These are phyloP conservation scores for Pterobdella sp. DNA, from an alignment of 2,888 invertebrate genomes.

Conservation along the genomic window DNA sequence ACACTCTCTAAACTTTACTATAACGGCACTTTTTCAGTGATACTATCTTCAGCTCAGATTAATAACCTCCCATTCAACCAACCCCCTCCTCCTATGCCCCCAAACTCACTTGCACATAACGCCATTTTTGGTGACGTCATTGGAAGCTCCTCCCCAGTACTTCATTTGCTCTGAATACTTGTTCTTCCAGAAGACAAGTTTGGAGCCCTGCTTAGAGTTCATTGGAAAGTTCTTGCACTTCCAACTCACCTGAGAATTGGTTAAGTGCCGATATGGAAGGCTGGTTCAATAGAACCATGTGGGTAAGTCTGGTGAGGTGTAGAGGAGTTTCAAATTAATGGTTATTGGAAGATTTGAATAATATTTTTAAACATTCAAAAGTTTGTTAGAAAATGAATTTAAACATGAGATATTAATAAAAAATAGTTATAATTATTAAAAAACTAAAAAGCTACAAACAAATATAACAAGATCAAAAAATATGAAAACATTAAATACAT, in stretches of 20 bases:
- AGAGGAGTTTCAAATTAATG: too few species aligned
- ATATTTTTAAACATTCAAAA: too few species aligned
- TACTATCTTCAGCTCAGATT: neutral
- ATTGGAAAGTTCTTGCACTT: constrained; percentile 26
- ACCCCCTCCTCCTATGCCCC: neutral
- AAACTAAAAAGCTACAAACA: too few species aligned
- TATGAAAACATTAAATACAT: constrained; percentile 8
- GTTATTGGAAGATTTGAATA: too few species aligned
- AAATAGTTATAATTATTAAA: too few species aligned
- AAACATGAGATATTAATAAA: too few species aligned
- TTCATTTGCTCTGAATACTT: constrained; percentile 29
- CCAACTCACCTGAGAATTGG: constrained; percentile 21
- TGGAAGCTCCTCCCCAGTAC: constrained; percentile 34
- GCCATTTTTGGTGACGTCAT: constrained; percentile 8
- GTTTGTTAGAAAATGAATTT: too few species aligned
- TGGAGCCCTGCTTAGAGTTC: constrained; percentile 6
- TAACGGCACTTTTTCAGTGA: neutral
- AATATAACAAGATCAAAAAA: too few species aligned
- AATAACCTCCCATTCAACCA: neutral
- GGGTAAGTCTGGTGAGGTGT: too few species aligned
- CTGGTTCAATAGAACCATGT: too few species aligned
- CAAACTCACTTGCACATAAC: neutral
- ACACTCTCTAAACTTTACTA: neutral
- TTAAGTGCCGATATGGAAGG: too few species aligned
- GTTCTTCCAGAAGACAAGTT: constrained; percentile 34